Conservation (phyloP, 2,797 vertebrate genomes). For the Lateolabrax maculatus region DNA sequence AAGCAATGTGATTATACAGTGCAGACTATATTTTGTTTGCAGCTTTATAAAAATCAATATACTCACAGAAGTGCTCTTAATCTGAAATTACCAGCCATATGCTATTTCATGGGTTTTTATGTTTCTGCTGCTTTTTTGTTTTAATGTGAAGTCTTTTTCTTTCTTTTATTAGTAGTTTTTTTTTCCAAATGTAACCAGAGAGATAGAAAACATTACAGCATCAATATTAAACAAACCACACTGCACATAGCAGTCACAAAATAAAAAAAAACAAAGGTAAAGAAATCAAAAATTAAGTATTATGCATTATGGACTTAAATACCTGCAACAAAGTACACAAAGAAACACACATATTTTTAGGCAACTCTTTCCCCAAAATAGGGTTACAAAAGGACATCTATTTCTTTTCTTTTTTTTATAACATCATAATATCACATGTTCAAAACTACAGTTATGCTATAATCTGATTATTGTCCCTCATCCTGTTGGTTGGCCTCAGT, state of each 20-base stretch:
- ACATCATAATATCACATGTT: slow-evolving; percentile 44
- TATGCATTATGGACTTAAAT: neutral
- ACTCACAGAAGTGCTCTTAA: neutral
- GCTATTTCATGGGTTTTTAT: neutral
- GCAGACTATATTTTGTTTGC: neutral
- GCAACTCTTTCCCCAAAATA: neutral
- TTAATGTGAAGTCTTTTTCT: neutral
- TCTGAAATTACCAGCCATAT: neutral
- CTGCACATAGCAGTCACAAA: neutral
- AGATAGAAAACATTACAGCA: neutral
- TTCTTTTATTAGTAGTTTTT: rapidly evolving
- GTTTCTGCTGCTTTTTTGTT: neutral
- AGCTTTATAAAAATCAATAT: neutral
- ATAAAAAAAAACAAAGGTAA: too few species aligned
- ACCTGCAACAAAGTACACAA: slow-evolving; percentile 11
- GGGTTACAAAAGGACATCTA: neutral
- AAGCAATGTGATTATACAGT: neutral
- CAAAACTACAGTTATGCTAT: slow-evolving; percentile 54
- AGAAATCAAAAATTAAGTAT: too few species aligned
- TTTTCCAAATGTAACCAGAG: too few species aligned
- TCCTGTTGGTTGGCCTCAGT: slow-evolving; percentile 57
- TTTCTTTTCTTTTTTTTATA: slow-evolving; percentile 18
- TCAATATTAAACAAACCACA: neutral
- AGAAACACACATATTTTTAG: too few species aligned
- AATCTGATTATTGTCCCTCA: slow-evolving; percentile 71